Evolutionary conservation across 2,113 vertebrate species (phyloP), one percentile per base, ranked within the genome.

Genomic region (Cairina moschata): DNA sequence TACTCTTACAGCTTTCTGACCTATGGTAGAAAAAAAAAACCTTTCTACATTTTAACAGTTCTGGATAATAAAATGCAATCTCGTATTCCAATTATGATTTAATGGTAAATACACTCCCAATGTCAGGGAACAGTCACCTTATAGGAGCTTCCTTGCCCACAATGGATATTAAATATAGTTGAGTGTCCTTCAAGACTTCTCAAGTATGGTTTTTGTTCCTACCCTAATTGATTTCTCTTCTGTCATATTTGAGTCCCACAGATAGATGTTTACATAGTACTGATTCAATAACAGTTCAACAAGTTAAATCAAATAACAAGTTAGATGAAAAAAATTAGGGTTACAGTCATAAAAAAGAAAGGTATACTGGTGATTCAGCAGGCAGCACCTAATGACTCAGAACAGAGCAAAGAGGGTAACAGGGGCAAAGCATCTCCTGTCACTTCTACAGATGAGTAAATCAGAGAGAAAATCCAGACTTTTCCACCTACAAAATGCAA

Each of bases 21-120:
- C 79, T 56, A 42, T 9, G 2, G 22, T 42, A 95, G 78, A 79
- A 94, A 92, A 86, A 46, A 46, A 78, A 73, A 95, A 48, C 58
- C 90, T 92, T 95, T 94, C 92, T 93, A 91, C 81, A 83, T 91
- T 96, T 93, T 93, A 96, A 92, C 94, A 84, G 93, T 96, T 94
- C 84, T 75, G 78, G 73, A 90, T 96, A 97, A 97, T 95, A 92
- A 97, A 97, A 96, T 92, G 68, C 88, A 94, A 60, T 96, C 92
- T 97, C 34, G 50, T 95, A 97, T 97, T 97, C 92, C 96, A 98
- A 97, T 98, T 98, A 97, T 86, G 87, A 94, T 96, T 95, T 97
- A 97, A 97, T 96, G 93, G 96, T 92, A 98, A 98, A 97, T 95
- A 96, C 62, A 91, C 84, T 95, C 87, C 86, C 84, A 96, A 40